A percentile compares a stretch with the other conserved stretches of the same genome.
Conservation (phyloP, 1,140 invertebrate species). For the Drosophila pachea region DNA sequence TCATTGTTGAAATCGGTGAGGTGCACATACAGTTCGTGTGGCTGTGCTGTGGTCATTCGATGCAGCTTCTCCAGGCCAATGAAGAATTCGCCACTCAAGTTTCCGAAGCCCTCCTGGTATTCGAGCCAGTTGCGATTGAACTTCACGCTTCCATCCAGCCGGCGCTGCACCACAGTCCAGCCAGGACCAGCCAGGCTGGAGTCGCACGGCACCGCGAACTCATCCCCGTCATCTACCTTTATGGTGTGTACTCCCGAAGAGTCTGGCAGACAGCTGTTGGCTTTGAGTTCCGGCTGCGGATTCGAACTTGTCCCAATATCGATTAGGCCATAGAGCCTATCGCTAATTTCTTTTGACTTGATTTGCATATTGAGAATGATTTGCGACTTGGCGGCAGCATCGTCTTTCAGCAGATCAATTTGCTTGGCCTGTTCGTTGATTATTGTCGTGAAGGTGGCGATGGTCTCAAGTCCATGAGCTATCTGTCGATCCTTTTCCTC, state of each 20-base stretch:
- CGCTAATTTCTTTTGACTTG: slow-evolving; percentile 7
- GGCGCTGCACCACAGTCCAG: slow-evolving; percentile 46
- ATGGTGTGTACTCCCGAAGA: slow-evolving; percentile 15
- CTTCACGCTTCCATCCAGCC: slow-evolving; percentile 33
- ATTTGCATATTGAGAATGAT: slow-evolving; percentile 23
- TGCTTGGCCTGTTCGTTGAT: slow-evolving; percentile 34
- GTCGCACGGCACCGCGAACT: slow-evolving; percentile 33
- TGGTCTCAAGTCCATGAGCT: slow-evolving; percentile 16
- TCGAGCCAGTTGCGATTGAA: slow-evolving; percentile 47
- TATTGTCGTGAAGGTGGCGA: slow-evolving; percentile 14
- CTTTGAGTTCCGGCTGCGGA: neutral
- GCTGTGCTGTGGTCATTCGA: slow-evolving; percentile 24
- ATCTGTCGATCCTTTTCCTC: slow-evolving; percentile 20
- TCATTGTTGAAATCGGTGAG: slow-evolving; percentile 81
- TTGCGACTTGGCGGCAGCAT: slow-evolving; percentile 14
- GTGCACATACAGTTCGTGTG: slow-evolving; percentile 80
- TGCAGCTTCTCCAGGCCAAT: slow-evolving; percentile 51
- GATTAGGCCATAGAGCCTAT: slow-evolving; percentile 15
- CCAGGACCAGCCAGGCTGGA: slow-evolving; percentile 15
- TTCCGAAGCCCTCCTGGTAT: slow-evolving; percentile 43
- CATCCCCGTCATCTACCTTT: slow-evolving; percentile 13
- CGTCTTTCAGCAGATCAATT: slow-evolving; percentile 16
- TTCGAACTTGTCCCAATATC: slow-evolving; percentile 1
- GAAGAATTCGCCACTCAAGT: slow-evolving; percentile 48
- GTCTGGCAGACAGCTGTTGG: slow-evolving; percentile 14